Evolutionary conservation across 2,113 vertebrate genomes (phyloP).

Genomic region (Pardalotus punctatus): DNA sequence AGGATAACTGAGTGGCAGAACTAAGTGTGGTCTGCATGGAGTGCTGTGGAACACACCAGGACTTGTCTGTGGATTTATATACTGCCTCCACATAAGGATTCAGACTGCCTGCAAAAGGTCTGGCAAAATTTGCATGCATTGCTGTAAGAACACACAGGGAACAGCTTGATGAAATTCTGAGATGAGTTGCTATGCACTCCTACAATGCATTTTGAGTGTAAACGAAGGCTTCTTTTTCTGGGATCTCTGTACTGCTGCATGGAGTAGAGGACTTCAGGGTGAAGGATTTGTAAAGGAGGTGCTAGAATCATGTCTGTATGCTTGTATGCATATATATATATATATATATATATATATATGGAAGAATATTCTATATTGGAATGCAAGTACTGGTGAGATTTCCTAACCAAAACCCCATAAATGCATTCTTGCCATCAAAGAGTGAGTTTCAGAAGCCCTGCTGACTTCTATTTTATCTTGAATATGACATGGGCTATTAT

Average conservation of each 20-base stretch:
- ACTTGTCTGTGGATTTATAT: background rate
- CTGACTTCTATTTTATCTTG: background rate
- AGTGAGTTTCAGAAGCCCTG: background rate
- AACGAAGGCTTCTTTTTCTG: background rate
- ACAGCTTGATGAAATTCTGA: background rate
- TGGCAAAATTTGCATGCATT: background rate
- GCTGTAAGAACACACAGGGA: background rate
- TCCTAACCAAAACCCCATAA: background rate
- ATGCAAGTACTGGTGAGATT: background rate
- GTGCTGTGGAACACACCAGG: background rate
- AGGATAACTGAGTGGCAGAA: background rate
- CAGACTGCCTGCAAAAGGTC: background rate
- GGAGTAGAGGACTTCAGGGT: background rate
- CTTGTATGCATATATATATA: rapidly evolving
- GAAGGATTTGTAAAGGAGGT: background rate
- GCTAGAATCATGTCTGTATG: background rate
- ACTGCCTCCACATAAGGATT: background rate
- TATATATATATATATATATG: too few species aligned
- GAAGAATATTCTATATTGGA: background rate
- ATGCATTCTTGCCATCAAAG: background rate
- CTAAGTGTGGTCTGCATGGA: background rate
- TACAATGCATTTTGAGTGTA: background rate
- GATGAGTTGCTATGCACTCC: rapidly evolving
- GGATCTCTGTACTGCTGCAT: background rate
- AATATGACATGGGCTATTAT: background rate